These are phyloP conservation scores for Gadopsis bispinosus DNA, from an alignment of 2,797 vertebrate species.

Conservation along the genomic window DNA sequence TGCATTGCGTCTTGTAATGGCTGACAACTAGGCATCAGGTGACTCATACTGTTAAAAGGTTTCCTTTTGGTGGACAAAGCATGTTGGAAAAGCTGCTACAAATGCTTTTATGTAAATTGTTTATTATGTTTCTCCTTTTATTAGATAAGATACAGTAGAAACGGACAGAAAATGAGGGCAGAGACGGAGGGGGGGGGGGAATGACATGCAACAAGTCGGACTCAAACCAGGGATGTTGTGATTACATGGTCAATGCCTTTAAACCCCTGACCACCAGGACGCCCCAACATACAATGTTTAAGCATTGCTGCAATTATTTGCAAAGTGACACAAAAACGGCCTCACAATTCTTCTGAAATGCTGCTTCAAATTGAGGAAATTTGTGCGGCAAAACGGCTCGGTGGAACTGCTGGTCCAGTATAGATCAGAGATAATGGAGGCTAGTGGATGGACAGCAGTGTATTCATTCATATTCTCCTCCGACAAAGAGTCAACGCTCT, in stretches of 20 bases:
- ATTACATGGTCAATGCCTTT: neutral
- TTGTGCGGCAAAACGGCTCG: neutral
- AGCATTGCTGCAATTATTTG: slow-evolving; percentile 1
- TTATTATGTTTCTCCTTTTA: neutral
- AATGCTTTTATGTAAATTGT: neutral
- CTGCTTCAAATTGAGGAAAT: slow-evolving; percentile 5
- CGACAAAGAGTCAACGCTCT: slow-evolving; percentile 72
- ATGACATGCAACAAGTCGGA: neutral
- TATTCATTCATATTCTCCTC: slow-evolving; percentile 57
- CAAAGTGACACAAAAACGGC: slow-evolving; percentile 5
- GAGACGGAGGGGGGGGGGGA: neutral
- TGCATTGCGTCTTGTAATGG: slow-evolving; percentile 18
- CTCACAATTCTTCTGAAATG: slow-evolving; percentile 18
- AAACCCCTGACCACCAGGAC: neutral
- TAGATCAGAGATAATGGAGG: slow-evolving; percentile 30
- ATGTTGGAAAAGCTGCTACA: neutral
- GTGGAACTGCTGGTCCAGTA: slow-evolving; percentile 16
- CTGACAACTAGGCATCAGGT: neutral
- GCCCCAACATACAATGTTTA: neutral
- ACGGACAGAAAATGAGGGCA: neutral
- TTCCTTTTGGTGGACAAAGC: slow-evolving; percentile 18
- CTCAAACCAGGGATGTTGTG: slow-evolving; percentile 4
- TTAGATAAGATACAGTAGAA: neutral
- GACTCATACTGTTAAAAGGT: neutral
- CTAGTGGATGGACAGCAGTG: slow-evolving; percentile 45